These are phyloP conservation scores for Anoplophora glabripennis DNA, from an alignment of 1,140 invertebrate genomes.

Conservation along the genomic window DNA sequence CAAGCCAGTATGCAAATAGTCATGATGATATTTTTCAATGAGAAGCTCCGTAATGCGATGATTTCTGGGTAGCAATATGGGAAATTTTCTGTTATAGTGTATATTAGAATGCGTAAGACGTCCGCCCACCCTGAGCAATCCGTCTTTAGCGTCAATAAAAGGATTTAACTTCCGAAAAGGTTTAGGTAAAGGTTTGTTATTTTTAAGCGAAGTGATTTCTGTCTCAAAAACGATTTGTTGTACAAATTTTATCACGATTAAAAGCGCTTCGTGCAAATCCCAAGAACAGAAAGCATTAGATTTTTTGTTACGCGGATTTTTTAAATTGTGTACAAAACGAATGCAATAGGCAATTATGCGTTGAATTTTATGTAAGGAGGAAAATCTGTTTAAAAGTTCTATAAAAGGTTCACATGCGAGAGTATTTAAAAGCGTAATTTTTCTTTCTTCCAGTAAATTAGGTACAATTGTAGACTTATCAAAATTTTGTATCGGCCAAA, in stretches of 20 bases:
- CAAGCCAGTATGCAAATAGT: slow-evolving; percentile 4
- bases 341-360: slow-evolving; percentile 7
- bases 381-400: slow-evolving; percentile 2
- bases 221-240: slow-evolving; percentile 13
- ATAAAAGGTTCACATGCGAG: neutral
- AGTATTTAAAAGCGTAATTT: neutral
- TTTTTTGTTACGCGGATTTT: neutral
- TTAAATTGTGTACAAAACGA: neutral
- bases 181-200: too few relatives aligned
- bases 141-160: too few relatives aligned
- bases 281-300: neutral
- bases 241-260: slow-evolving; percentile 8
- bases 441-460: neutral
- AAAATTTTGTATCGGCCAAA: too few relatives aligned
- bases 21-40: slow-evolving; percentile 5
- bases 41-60: slow-evolving; percentile 5
- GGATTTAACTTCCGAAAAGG: too few relatives aligned
- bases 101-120: slow-evolving; percentile 19
- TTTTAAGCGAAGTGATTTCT: too few relatives aligned
- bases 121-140: slow-evolving; percentile 38
- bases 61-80: slow-evolving; percentile 6
- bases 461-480: too few relatives aligned
- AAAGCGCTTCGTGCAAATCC: slow-evolving; percentile 8
- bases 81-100: slow-evolving; percentile 2
- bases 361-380: slow-evolving; percentile 5